Evolutionary conservation across 2,113 vertebrate species (phyloP).

Genomic region (Anser cygnoides): DNA sequence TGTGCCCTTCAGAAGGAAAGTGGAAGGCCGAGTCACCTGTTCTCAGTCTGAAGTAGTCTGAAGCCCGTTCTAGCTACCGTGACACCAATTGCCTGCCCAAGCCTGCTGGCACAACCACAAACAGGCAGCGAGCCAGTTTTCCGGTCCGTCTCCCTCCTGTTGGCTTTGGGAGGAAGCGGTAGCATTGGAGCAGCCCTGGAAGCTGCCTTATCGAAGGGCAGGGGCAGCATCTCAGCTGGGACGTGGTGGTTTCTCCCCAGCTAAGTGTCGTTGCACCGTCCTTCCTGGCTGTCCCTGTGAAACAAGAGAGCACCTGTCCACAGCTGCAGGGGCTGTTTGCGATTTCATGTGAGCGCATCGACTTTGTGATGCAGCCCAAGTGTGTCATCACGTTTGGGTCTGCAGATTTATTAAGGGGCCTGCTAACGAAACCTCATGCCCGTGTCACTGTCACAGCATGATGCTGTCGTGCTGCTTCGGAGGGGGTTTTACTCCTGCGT

Average conservation of each 20-base stretch:
- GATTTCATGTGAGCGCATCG: neutral
- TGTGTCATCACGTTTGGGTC: fast-evolving
- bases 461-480: neutral
- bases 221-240: neutral
- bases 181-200: neutral
- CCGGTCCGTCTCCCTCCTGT: neutral
- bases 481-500: neutral
- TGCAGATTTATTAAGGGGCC: neutral
- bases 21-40: neutral
- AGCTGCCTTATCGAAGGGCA: neutral
- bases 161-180: neutral
- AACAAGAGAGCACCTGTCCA: neutral
- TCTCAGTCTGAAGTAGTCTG: neutral
- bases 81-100: neutral
- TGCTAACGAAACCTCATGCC: neutral
- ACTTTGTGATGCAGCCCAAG: neutral
- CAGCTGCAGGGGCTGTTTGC: neutral
- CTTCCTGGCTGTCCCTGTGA: neutral
- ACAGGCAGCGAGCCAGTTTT: neutral
- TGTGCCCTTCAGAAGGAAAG: neutral
- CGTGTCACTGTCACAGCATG: neutral
- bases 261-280: neutral
- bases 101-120: neutral
- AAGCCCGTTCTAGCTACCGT: neutral
- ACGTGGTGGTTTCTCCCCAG: neutral